A percentile compares a stretch with the other conserved stretches of the same genome.
Evolutionary conservation across 2,797 vertebrate genomes (phyloP).

Genomic region (Acipenser transmontanus): DNA sequence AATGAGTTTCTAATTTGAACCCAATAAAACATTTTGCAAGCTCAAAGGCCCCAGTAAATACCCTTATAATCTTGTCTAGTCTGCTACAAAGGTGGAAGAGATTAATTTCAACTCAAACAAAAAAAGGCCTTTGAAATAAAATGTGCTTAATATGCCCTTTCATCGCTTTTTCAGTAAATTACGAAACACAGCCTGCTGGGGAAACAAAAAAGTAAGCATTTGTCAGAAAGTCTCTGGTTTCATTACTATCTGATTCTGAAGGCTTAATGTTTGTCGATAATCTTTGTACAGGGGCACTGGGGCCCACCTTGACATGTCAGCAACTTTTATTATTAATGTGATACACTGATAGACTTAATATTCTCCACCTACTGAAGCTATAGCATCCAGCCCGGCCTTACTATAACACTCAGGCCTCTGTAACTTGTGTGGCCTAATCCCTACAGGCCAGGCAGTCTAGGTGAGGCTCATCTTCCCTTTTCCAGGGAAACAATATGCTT

Average conservation of each 20-base stretch:
- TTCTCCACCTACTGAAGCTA: neutral
- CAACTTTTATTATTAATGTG: slow-evolving; percentile 1
- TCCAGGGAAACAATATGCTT: slow-evolving; percentile 15
- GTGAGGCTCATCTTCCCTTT: slow-evolving; percentile 15
- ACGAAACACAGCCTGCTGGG: neutral
- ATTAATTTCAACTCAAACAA: neutral
- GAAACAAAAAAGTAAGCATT: neutral
- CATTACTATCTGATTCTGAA: neutral
- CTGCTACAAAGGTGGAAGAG: no score
- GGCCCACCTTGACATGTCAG: neutral
- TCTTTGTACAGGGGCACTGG: neutral
- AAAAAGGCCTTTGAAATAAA: neutral
- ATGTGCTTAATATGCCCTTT: neutral
- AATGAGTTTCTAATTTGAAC: no score
- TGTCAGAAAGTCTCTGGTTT: neutral
- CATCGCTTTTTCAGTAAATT: slow-evolving; percentile 10
- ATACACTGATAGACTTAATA: slow-evolving; percentile 1
- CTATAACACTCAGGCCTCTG: neutral
- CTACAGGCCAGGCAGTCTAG: slow-evolving; percentile 11
- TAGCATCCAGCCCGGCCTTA: neutral
- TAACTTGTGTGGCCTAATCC: slow-evolving; percentile 12
- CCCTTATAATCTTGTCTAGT: no score
- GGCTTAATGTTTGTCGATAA: slow-evolving; percentile 9
- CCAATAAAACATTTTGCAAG: no score
- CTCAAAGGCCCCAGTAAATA: no score